Base-by-base conservation (phyloP, 2,888 invertebrate species). In the Miltochrista miniata region DNA sequence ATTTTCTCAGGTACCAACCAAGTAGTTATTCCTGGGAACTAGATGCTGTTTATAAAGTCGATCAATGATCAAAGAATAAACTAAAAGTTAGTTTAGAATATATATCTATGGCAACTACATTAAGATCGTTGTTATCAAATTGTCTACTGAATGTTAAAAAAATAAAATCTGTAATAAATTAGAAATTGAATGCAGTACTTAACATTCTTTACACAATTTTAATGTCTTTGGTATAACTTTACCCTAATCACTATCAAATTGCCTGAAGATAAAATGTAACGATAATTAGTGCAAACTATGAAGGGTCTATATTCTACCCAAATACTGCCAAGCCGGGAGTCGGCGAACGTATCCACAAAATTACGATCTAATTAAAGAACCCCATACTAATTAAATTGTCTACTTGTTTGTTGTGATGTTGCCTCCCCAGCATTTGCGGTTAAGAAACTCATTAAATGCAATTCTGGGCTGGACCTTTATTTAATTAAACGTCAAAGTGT, bases 331-430 rank as follows among this genome's bases (percentile, higher is more conserved):
- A 47, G 53, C 39, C 5, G 18, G 18, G 18, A 24, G 18, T 24
- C 5, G 18, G 18, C 3, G 5, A 24, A 74, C 64, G 62, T 65
- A 73, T 72, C n/a, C 65, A 63, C 65, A 59, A 70, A 76, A 76
- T 77, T 73, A 76, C 69, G 61, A 68, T 58, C 68, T 70, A 76
- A 77, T 79, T 79, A 76, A 72, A 71, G 65, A 70, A 64, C 69
- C 70, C 71, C 65, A 68, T 73, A 60, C 64, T 71, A 76, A 81
- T 79, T 74, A 74, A 77, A 74, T 70, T 66, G 68, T 70, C 64
- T 68, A 57, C 66, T 58, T 65, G 49, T 63, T 51, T 51, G 64
- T 56, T 68, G 56, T 58, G 59, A 47, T 48, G 45, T 54, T 34
- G 33, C 45, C 37, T 24, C 5, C 18, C 31, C 45, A 51, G 5